These are phyloP conservation scores for Picus viridis DNA, from an alignment of 2,797 vertebrate genomes.

Conservation along the genomic window DNA sequence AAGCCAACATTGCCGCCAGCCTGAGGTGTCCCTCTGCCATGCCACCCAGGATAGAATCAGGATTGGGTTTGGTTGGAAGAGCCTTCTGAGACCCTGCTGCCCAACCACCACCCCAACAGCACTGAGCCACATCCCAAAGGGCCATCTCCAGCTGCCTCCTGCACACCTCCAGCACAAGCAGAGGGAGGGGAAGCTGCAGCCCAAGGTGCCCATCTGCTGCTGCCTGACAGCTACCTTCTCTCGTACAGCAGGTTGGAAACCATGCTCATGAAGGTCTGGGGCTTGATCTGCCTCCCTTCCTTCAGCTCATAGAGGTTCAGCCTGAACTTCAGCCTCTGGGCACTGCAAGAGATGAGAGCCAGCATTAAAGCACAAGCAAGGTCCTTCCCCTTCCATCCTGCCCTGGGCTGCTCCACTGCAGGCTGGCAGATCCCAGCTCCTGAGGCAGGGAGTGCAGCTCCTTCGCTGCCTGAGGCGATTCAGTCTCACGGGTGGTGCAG, in stretches of 20 bases:
- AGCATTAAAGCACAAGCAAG: background rate
- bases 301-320: conserved; percentile 97
- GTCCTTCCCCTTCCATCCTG: background rate
- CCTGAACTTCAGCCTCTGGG: conserved; percentile 95
- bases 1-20: background rate
- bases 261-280: conserved; percentile 99
- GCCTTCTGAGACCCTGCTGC: no score
- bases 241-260: conserved; percentile 97
- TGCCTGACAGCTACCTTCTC: conserved; percentile 82
- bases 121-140: no score
- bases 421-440: accelerated
- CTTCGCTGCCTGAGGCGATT: no score
- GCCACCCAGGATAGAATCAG: no score
- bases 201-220: background rate
- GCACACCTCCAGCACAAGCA: no score
- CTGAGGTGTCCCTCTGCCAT: background rate
- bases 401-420: background rate
- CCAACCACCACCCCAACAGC: no score
- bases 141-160: no score
- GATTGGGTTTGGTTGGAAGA: no score
- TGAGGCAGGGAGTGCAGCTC: no score
- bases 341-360: conserved; percentile 69
- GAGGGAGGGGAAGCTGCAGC: no score
- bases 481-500: accelerated
- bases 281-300: conserved; percentile 97